Percentiles rank a stretch among this genome's conserved stretches.
These are phyloP conservation scores for Pogonophryne albipinna DNA, from an alignment of 2,797 vertebrate species.

Conservation along the genomic window DNA sequence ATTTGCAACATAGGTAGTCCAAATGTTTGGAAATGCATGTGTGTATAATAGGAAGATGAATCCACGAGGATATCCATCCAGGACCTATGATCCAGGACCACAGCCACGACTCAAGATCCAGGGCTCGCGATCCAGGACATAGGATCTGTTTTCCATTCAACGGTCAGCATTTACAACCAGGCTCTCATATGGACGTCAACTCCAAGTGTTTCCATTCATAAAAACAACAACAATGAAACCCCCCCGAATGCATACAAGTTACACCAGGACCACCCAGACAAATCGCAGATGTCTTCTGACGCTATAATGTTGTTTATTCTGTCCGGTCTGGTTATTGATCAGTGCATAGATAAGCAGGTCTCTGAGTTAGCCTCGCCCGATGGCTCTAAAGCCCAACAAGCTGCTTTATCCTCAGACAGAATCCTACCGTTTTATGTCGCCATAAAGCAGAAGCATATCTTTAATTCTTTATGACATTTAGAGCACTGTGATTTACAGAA, in stretches of 20 bases:
- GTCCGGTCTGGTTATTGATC: conserved; percentile 41
- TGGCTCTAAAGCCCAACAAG: conserved; percentile 50
- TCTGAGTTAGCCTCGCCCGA: conserved; percentile 46
- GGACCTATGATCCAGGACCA: too few species aligned
- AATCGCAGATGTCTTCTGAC: background rate
- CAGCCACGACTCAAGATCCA: too few species aligned
- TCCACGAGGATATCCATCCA: too few species aligned
- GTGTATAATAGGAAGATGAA: too few species aligned
- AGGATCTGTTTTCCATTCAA: too few species aligned
- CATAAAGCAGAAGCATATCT: conserved; percentile 60
- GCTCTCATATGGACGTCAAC: background rate
- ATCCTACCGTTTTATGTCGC: conserved; percentile 59
- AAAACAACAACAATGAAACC: background rate
- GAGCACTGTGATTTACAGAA: conserved; percentile 62
- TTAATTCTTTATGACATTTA: conserved; percentile 53
- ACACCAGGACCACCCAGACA: background rate
- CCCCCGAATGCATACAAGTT: too few species aligned
- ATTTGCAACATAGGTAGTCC: too few species aligned
- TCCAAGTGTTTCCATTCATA: background rate
- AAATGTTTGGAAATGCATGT: too few species aligned
- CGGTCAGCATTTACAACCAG: background rate
- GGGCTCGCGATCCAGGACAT: too few species aligned
- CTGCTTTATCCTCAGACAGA: conserved; percentile 50
- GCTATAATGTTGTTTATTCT: conserved; percentile 7
- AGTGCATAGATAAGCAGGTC: conserved; percentile 9